Base-by-base conservation (phyloP, 2,888 invertebrate species). In the Oscheius sp. region DNA sequence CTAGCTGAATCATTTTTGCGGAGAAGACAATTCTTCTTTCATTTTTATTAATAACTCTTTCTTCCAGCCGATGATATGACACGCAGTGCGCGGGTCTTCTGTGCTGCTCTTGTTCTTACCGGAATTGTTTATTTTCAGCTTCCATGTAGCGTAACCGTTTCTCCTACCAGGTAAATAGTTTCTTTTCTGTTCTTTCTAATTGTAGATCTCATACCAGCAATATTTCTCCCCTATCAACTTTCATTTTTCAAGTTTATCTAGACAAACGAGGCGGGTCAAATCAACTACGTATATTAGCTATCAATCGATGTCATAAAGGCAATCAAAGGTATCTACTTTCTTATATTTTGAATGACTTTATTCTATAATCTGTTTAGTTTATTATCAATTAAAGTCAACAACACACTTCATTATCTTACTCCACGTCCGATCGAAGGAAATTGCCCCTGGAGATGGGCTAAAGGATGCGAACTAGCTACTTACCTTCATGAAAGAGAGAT, bases 361-460 rank as follows among this genome's bases (percentile, higher is more conserved):
- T n/a, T n/a, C 4, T 22, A 14, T n/a, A 47, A 14, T 3, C 17
- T 24, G 26, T 59, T 59, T 24, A 59, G 59, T 9, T 44, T 59
- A 6, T n/a, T 59, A 17, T 44, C 24, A 14, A 44, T 26, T 20
- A 26, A 30, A 24, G n/a, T 59, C 8, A 26, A 41, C 3, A 44
- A 30, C 6, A 28, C 38, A 24, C 9, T 38, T 4, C 12, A 24
- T 28, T 17, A 28, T 41, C 41, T 59, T 5, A 9, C 12, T 26
- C 59, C 59, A 1, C 3, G 20, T 8, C 65, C 65, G 17, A 30
- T 65, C 22, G 75, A 75, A 30, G 68, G 68, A 1, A 64, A 61
- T n/a, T 75, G 75, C 50, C 75, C 75, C 5, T 75, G 75, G 75
- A 51, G 57, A 26, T 75, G 75, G 75, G 75, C 73, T 3, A 54